These are phyloP conservation scores for Malaclemys terrapin DNA, from an alignment of 2,113 vertebrate species.

Conservation along the genomic window DNA sequence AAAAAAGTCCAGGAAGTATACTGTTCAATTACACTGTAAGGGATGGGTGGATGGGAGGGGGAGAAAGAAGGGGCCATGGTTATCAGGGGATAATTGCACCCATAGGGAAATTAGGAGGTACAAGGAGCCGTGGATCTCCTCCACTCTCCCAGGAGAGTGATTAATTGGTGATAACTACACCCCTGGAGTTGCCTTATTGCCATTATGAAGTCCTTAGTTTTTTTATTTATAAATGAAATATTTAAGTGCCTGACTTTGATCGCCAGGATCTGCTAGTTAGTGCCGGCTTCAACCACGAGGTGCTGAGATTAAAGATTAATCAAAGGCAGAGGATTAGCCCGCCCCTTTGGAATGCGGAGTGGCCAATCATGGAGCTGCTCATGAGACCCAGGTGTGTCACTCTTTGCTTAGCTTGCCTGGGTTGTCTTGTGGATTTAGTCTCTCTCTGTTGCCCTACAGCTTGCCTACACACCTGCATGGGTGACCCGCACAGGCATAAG, in stretches of 20 bases:
- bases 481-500: background rate
- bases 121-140: slow-evolving; percentile 39
- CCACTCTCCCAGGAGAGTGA: slow-evolving; percentile 54
- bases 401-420: slow-evolving; percentile 5
- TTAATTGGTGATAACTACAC: slow-evolving; percentile 64
- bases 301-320: slow-evolving; percentile 76
- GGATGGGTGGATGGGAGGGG: slow-evolving; percentile 34
- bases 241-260: slow-evolving; percentile 73
- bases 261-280: slow-evolving; percentile 67
- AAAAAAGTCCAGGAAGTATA: slow-evolving; percentile 28
- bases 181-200: slow-evolving; percentile 58
- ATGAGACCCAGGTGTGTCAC: background rate
- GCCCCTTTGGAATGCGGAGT: slow-evolving; percentile 61
- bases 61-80: background rate
- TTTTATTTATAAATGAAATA: slow-evolving; percentile 77
- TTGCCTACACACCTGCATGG: background rate
- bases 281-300: slow-evolving; percentile 58
- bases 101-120: slow-evolving; percentile 68
- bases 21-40: slow-evolving; percentile 50
- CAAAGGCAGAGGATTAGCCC: slow-evolving; percentile 67
- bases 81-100: slow-evolving; percentile 58
- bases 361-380: background rate
- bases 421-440: background rate
- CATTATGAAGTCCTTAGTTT: slow-evolving; percentile 62
- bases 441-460: background rate